Conservation (phyloP, 2,113 vertebrate species). For the Nycticebus coucang region DNA sequence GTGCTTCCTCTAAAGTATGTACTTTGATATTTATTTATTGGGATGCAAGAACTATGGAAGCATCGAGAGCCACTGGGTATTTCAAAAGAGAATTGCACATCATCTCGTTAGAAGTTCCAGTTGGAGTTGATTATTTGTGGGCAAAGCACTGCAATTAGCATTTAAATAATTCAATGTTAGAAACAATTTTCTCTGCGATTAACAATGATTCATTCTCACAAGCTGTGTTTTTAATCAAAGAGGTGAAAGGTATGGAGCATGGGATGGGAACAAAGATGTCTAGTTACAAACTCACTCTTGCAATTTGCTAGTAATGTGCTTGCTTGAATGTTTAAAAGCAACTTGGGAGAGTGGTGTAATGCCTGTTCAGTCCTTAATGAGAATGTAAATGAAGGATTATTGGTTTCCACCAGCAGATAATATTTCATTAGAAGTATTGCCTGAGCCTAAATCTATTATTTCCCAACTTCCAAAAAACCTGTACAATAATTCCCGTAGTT, state of each 20-base stretch:
- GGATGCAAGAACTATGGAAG: conserved; percentile 39
- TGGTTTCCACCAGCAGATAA: conserved; percentile 29
- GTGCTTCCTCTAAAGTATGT: conserved; percentile 16
- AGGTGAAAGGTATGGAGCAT: conserved; percentile 60
- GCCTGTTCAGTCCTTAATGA: conserved; percentile 49
- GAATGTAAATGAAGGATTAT: conserved; percentile 58
- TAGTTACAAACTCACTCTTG: conserved; percentile 57
- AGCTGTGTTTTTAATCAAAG: conserved; percentile 61
- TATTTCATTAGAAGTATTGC: conserved; percentile 69
- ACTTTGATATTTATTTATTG: conserved; percentile 64
- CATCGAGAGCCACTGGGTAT: conserved; percentile 59
- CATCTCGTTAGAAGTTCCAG: conserved; percentile 69
- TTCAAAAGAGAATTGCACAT: conserved; percentile 68
- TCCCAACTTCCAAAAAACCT: conserved; percentile 45
- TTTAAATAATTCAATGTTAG: conserved; percentile 61
- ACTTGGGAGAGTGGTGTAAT: not conserved
- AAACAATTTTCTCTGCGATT: conserved; percentile 71
- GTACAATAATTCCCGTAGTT: conserved; percentile 55
- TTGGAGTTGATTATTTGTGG: conserved; percentile 71
- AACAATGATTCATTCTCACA: conserved; percentile 72
- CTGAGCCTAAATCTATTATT: conserved; percentile 50
- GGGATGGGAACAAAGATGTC: conserved; percentile 52
- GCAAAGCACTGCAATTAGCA: conserved; percentile 66
- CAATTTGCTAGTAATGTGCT: conserved; percentile 32
- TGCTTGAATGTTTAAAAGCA: conserved; percentile 57